Evolutionary conservation across 2,113 vertebrate species (phyloP).

Genomic region (Conger conger): DNA sequence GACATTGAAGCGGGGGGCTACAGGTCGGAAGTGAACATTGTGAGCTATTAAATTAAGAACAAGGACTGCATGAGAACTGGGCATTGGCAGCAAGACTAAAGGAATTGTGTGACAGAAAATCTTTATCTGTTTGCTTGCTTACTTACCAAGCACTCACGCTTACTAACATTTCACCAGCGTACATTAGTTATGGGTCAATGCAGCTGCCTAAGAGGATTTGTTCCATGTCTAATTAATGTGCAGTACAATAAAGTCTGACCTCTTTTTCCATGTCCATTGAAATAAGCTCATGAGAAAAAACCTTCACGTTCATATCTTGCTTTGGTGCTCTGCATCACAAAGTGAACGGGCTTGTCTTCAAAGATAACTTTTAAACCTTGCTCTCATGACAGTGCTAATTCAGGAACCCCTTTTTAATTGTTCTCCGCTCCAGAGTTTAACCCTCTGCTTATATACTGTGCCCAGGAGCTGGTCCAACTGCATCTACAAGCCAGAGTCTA

Average conservation of each 20-base stretch:
- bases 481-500: too few relatives aligned
- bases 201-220: not conserved
- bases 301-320: not conserved
- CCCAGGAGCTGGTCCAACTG: too few relatives aligned
- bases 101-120: constrained; percentile 1
- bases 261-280: not conserved
- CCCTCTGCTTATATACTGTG: too few relatives aligned
- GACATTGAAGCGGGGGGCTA: not conserved
- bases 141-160: not conserved
- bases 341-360: not conserved
- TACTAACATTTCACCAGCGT: not conserved
- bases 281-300: not conserved
- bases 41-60: constrained; percentile 3
- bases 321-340: not conserved
- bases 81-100: not conserved
- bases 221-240: not conserved
- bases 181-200: not conserved
- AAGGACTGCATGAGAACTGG: not conserved
- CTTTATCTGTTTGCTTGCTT: not conserved
- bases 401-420: not conserved
- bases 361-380: not conserved
- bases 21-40: not conserved
- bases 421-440: too few relatives aligned
- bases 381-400: not conserved
- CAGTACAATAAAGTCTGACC: not conserved